Evolutionary conservation across 2,113 vertebrate species (phyloP), one percentile per base, ranked within the genome.

Genomic region (Phodopus roborovskii): DNA sequence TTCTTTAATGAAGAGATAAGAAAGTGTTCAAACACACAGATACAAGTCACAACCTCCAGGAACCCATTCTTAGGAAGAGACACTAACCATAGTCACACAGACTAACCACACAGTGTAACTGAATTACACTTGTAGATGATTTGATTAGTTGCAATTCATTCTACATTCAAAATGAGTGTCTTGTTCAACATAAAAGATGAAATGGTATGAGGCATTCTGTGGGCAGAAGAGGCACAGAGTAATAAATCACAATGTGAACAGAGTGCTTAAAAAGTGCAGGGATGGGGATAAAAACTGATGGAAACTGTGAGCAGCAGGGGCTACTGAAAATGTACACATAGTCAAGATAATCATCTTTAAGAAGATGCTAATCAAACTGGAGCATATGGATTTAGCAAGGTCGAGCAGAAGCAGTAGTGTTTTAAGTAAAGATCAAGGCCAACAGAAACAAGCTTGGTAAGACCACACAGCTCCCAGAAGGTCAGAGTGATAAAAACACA

Each of bases 41-140:
- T 3, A 73, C 2, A 26, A 39, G 50, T 87, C 33, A 39, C n/a
- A 94, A 62, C 9, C 60, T 92, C 39, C 1, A 22, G 50, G 28
- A 90, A 90, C 12, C 64, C 60, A 77, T 56, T 78, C 28, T 85
- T 88, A 81, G 36, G 36, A 24, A 53, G 64, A 94, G 15, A 92
- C 9, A 64, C 26, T 74, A 88, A 83, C 48, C 4, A 48, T 60
- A 91, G 56, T 60, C 88, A 85, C 7, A 70, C 16, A 77, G 45
- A 82, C 87, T 95, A 62, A 78, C 19, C 50, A 91, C 64, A 71
- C 13, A 77, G 71, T 84, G 11, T 53, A 73, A 88, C 73, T 90
- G 73, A 96, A 70, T 88, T 87, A 82, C 79, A 75, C 53, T 82
- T 70, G 45, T 60, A 85, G 77, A n/a, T 92, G 62, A 95, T 77